Conservation (phyloP, 2,888 invertebrate genomes). For the Epistrophe eligans region DNA sequence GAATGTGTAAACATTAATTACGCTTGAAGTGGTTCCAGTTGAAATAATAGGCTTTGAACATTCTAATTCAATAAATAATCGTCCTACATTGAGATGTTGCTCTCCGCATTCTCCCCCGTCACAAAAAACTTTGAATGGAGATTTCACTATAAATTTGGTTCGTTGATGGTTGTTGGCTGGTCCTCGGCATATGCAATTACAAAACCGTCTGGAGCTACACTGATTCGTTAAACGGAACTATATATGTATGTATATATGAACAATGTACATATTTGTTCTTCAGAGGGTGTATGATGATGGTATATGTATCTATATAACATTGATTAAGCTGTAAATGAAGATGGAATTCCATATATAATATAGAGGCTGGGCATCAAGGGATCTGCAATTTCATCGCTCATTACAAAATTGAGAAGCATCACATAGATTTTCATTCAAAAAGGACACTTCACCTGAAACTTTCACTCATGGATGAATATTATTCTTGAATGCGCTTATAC, state of each 20-base stretch:
- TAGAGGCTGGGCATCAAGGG: not conserved
- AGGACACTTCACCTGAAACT: constrained; percentile 34
- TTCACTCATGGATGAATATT: constrained; percentile 41
- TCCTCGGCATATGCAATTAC: not conserved
- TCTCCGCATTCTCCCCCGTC: no score
- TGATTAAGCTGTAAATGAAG: constrained; percentile 51
- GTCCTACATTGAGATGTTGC: constrained; percentile 16
- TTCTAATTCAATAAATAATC: constrained; percentile 45
- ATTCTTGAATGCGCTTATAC: constrained; percentile 39
- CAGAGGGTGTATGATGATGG: not conserved
- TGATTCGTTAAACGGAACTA: no score
- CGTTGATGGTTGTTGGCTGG: not conserved
- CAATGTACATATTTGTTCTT: not conserved
- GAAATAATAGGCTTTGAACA: constrained; percentile 56
- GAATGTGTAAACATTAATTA: constrained; percentile 63
- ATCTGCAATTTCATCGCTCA: constrained; percentile 47
- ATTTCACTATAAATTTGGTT: constrained; percentile 2
- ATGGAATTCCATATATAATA: not conserved
- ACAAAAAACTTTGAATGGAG: not conserved
- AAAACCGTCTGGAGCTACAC: not conserved
- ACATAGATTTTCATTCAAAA: constrained; percentile 10
- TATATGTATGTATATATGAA: not conserved
- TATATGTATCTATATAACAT: constrained; percentile 26
- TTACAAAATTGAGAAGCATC: constrained; percentile 37
- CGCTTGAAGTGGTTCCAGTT: constrained; percentile 51